Percentiles rank a stretch among this genome's conserved stretches.
These are phyloP conservation scores for Lepidostoma basale DNA, from an alignment of 1,140 invertebrate genomes.

Conservation along the genomic window DNA sequence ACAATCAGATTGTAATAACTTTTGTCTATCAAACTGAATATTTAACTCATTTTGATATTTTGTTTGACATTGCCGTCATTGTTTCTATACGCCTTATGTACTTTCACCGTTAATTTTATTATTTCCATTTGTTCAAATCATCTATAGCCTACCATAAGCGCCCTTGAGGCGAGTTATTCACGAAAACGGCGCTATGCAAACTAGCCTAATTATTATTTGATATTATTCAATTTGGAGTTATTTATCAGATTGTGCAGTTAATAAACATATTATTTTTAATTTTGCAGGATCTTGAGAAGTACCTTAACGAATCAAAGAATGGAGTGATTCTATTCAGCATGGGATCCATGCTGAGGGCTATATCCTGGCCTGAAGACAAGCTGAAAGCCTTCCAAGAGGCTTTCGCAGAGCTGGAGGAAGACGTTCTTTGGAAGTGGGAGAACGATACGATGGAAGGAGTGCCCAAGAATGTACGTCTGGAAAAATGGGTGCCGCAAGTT, in stretches of 20 bases:
- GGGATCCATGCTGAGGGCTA: constrained; percentile 48
- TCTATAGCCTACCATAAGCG: too few species aligned
- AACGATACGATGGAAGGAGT: constrained; percentile 46
- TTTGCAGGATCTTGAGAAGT: constrained; percentile 47
- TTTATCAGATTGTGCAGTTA: neutral
- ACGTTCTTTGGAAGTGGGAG: constrained; percentile 59
- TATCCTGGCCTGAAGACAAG: constrained; percentile 45
- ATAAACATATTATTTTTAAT: neutral
- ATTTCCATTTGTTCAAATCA: too few species aligned
- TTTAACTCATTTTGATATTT: too few species aligned
- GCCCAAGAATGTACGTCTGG: constrained; percentile 48
- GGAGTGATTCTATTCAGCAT: constrained; percentile 52
- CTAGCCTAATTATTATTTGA: too few species aligned
- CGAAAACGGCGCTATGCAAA: too few species aligned
- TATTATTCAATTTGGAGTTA: neutral
- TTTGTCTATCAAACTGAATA: too few species aligned
- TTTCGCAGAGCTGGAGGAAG: constrained; percentile 53
- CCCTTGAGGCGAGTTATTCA: too few species aligned
- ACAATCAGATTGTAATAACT: too few species aligned
- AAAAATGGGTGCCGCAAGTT: constrained; percentile 50
- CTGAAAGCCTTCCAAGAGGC: constrained; percentile 50
- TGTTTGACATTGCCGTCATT: too few species aligned
- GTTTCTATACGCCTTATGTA: too few species aligned
- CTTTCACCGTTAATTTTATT: too few species aligned
- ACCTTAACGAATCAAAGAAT: constrained; percentile 44